These are phyloP conservation scores for Limenitis camilla DNA, from an alignment of 2,888 invertebrate genomes.

Conservation along the genomic window DNA sequence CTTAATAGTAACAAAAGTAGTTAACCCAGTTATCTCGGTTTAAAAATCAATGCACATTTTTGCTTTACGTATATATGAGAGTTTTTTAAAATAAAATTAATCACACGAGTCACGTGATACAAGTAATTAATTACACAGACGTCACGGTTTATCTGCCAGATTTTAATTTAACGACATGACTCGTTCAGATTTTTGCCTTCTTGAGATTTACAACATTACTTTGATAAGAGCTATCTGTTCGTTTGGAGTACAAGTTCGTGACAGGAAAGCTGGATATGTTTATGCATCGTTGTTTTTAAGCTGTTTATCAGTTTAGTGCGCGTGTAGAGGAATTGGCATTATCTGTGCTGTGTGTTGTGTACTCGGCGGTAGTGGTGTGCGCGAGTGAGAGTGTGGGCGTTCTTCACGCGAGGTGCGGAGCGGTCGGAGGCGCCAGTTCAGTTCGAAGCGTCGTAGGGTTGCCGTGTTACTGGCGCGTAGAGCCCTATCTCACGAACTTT, in stretches of 20 bases:
- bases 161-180: neutral
- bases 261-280: slow-evolving; percentile 33
- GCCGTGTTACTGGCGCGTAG: slow-evolving; percentile 54
- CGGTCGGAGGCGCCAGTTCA: slow-evolving; percentile 57
- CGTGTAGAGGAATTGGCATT: slow-evolving; percentile 35
- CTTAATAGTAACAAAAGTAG: no score
- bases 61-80: no score
- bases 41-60: no score
- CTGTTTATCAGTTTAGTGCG: slow-evolving; percentile 62
- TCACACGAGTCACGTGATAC: no score
- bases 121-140: neutral
- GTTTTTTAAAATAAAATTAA: no score
- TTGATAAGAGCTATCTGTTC: slow-evolving; percentile 13
- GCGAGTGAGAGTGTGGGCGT: slow-evolving; percentile 45
- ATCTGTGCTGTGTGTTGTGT: slow-evolving; percentile 22
- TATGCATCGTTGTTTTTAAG: slow-evolving; percentile 60
- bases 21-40: no score
- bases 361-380: slow-evolving; percentile 33
- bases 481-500: slow-evolving; percentile 66
- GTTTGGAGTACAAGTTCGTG: slow-evolving; percentile 13
- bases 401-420: slow-evolving; percentile 53
- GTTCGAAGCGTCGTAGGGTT: slow-evolving; percentile 60
- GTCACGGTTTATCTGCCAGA: neutral
- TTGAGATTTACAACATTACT: slow-evolving; percentile 10
- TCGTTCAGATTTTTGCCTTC: neutral